Conservation (phyloP, 2,797 vertebrate genomes). For the Hippoglossus hippoglossus region DNA sequence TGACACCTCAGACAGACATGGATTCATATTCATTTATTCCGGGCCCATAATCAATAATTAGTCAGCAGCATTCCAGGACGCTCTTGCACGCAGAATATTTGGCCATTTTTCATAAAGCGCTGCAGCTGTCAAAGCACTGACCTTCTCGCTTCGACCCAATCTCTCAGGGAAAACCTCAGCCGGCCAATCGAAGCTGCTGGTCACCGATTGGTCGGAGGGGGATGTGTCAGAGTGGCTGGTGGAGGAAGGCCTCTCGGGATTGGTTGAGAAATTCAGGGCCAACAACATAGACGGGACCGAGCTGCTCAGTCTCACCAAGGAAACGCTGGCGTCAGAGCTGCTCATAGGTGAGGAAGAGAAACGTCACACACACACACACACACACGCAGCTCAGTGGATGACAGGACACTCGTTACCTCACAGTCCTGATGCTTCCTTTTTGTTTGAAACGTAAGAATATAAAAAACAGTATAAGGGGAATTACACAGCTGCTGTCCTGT, state of each 20-base stretch:
- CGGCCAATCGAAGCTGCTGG: slow-evolving; percentile 73
- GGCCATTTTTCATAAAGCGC: slow-evolving; percentile 43
- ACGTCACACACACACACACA: slow-evolving; percentile 4
- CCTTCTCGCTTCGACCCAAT: slow-evolving; percentile 50
- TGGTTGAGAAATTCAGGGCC: slow-evolving; percentile 87
- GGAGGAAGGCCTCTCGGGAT: slow-evolving; percentile 85
- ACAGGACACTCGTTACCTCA: neutral
- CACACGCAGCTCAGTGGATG: slow-evolving; percentile 32
- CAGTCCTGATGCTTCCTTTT: neutral
- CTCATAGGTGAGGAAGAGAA: slow-evolving; percentile 90
- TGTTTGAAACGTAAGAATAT: slow-evolving; percentile 15
- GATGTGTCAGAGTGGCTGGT: slow-evolving; percentile 92
- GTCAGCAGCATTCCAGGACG: slow-evolving; percentile 36
- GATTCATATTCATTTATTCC: slow-evolving; percentile 28
- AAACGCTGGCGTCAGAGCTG: slow-evolving; percentile 90
- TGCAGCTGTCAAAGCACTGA: slow-evolving; percentile 29
- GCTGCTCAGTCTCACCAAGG: slow-evolving; percentile 91
- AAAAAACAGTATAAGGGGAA: slow-evolving; percentile 23
- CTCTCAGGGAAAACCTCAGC: slow-evolving; percentile 74
- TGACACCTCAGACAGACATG: slow-evolving; percentile 37
- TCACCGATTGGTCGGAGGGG: slow-evolving; percentile 92
- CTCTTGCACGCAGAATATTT: slow-evolving; percentile 21
- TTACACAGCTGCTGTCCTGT: slow-evolving; percentile 20
- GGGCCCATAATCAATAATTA: slow-evolving; percentile 54
- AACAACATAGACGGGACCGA: slow-evolving; percentile 96